Conservation (phyloP, 1,140 invertebrate genomes). For the Holcopasites calliopsidis region DNA sequence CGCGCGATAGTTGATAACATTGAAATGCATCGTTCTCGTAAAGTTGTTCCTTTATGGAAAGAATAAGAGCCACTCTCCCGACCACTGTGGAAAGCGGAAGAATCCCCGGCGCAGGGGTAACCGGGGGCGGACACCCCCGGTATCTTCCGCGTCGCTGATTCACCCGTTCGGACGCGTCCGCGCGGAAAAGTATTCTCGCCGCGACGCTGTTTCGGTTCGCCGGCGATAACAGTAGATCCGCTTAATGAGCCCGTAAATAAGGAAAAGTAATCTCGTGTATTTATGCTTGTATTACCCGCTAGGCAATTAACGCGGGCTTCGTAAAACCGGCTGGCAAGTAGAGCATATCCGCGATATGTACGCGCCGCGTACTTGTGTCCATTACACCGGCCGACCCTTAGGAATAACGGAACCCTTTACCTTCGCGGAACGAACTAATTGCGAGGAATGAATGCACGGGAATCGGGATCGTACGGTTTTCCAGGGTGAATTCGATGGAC, state of each 20-base stretch:
- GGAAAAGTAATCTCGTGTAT: constrained; percentile 79
- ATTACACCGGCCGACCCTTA: constrained; percentile 44
- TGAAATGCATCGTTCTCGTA: too few relatives aligned
- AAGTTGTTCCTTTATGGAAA: too few relatives aligned
- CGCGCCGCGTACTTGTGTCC: constrained; percentile 22
- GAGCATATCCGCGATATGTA: constrained; percentile 52
- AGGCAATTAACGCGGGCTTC: constrained; percentile 77
- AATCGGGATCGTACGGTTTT: constrained; percentile 22
- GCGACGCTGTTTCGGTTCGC: constrained; percentile 66
- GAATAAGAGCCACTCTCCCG: too few relatives aligned
- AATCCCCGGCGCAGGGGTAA: too few relatives aligned
- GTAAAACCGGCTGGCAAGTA: constrained; percentile 71
- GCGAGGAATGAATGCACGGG: constrained; percentile 65
- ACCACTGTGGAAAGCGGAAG: too few relatives aligned
- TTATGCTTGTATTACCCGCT: constrained; percentile 78
- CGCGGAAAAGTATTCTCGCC: constrained; percentile 26
- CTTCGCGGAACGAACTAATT: constrained; percentile 63
- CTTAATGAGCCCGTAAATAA: constrained; percentile 79
- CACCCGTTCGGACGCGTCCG: not conserved
- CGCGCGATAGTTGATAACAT: too few relatives aligned
- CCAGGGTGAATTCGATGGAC: constrained; percentile 29
- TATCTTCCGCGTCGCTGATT: not conserved
- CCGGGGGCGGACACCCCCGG: not conserved
- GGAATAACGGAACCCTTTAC: constrained; percentile 53
- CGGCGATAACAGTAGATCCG: constrained; percentile 79